Percentiles rank a stretch among this genome's conserved stretches.
These are phyloP conservation scores for Spheniscus humboldti DNA, from an alignment of 2,797 vertebrate species.

Conservation along the genomic window DNA sequence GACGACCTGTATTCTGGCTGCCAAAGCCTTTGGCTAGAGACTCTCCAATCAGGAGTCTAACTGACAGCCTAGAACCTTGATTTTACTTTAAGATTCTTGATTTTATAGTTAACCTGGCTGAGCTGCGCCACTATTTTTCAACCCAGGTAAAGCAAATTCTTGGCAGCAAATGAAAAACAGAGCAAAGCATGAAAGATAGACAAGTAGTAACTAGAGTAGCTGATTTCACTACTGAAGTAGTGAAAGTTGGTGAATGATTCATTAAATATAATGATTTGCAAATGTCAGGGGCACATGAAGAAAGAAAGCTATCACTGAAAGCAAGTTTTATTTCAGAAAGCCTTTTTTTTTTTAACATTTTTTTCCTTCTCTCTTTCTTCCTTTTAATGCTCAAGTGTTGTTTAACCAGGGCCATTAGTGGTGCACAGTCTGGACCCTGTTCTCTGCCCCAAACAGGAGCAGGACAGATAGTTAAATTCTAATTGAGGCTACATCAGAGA, in stretches of 20 bases:
- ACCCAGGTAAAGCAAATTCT: neutral
- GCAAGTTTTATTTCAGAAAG: neutral
- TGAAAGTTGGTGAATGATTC: neutral
- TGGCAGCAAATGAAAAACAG: slow-evolving; percentile 35
- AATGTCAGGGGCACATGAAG: neutral
- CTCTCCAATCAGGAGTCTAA: neutral
- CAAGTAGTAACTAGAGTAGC: slow-evolving; percentile 25
- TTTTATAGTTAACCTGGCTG: neutral
- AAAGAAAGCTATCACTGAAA: neutral
- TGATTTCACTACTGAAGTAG: neutral
- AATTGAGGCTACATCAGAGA: neutral
- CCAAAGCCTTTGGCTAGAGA: neutral
- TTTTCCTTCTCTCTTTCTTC: neutral
- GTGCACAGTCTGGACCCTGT: too few relatives aligned
- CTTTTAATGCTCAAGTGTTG: neutral
- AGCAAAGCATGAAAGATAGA: neutral
- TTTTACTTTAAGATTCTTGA: neutral
- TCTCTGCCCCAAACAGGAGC: neutral
- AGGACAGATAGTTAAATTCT: neutral
- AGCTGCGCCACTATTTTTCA: neutral
- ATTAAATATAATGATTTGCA: neutral
- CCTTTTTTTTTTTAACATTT: neutral
- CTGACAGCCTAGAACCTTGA: neutral
- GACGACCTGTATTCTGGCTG: neutral
- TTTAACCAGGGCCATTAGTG: neutral